Percentiles rank a stretch among this genome's conserved stretches.
phyloP scores from a whole-genome alignment of 2,113 vertebrate genomes.

The Trematocara macrostoma region DNA sequence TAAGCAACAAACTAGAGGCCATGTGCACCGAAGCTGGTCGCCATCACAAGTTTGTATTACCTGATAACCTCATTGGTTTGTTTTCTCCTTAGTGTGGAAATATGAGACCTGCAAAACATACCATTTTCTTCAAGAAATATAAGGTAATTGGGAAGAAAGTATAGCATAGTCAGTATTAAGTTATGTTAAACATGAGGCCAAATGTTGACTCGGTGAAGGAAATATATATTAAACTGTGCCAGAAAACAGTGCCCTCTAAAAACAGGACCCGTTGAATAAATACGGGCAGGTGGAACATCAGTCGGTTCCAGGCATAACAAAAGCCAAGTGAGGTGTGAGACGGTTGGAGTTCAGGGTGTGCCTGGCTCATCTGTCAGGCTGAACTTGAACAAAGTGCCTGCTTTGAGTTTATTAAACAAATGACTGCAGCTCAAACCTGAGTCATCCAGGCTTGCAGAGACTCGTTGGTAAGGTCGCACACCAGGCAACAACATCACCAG shows the following conservation, averaged over 20 bases:
- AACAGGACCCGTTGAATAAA: not conserved
- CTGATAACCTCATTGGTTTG: not conserved
- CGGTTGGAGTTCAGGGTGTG: conserved; percentile 59
- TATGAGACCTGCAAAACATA: not conserved
- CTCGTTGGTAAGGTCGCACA: not conserved
- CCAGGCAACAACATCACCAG: not conserved
- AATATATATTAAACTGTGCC: not conserved
- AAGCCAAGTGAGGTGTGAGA: conserved; percentile 12
- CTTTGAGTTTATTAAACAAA: conserved; percentile 28
- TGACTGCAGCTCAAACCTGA: not conserved
- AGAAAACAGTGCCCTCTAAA: conserved; percentile 4
- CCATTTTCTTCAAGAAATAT: not conserved
- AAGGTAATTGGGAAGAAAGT: not conserved
- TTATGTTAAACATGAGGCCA: not conserved
- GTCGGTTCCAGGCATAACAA: conserved; percentile 21
- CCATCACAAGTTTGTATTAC: not conserved
- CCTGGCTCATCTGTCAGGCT: conserved; percentile 42
- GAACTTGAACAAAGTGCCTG: conserved; percentile 19
- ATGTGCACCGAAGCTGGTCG: not conserved
- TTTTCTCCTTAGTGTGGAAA: not conserved
- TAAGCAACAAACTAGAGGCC: not conserved
- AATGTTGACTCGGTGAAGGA: not conserved
- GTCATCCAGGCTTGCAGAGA: conserved; percentile 16
- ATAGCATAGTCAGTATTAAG: not conserved
- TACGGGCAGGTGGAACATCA: conserved; percentile 7